A percentile compares a stretch with the other conserved stretches of the same genome.
phyloP scores from a whole-genome alignment of 2,888 invertebrate genomes.

The Philereme transversata region DNA sequence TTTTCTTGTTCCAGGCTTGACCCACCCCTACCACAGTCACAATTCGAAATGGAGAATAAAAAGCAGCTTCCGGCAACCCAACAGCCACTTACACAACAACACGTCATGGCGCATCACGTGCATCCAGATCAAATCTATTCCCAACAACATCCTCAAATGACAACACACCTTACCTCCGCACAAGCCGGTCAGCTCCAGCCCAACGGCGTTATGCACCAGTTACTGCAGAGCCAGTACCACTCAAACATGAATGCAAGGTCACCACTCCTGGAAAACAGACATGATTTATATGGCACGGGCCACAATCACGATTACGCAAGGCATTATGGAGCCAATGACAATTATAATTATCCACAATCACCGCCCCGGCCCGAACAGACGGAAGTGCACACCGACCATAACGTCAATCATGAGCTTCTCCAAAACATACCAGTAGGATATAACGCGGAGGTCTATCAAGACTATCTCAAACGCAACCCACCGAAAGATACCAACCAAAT shows the following conservation, averaged over 20 bases:
- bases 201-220: conserved; percentile 84
- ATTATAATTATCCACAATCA: conserved; percentile 80
- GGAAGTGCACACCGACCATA: conserved; percentile 72
- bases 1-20: conserved; percentile 86
- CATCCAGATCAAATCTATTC: conserved; percentile 79
- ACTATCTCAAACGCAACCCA: conserved; percentile 82
- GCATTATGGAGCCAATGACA: conserved; percentile 83
- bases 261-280: conserved; percentile 81
- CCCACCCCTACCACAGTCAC: conserved; percentile 86
- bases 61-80: conserved; percentile 80
- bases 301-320: conserved; percentile 80
- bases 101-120: conserved; percentile 76
- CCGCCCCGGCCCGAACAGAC: conserved; percentile 74
- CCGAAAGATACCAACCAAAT: conserved; percentile 83
- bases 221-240: conserved; percentile 76
- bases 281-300: conserved; percentile 82
- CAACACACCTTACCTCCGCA: conserved; percentile 66
- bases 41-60: conserved; percentile 87
- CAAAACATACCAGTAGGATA: conserved; percentile 81
- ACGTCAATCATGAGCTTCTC: conserved; percentile 74
- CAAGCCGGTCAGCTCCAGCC: conserved; percentile 74
- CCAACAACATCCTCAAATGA: conserved; percentile 74
- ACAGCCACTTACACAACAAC: conserved; percentile 80
- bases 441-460: conserved; percentile 84
- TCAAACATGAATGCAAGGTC: conserved; percentile 78